Evolutionary conservation across 2,888 invertebrate species (phyloP), one percentile per base, ranked within the genome.

Genomic region (Neoitamus cyanurus): DNA sequence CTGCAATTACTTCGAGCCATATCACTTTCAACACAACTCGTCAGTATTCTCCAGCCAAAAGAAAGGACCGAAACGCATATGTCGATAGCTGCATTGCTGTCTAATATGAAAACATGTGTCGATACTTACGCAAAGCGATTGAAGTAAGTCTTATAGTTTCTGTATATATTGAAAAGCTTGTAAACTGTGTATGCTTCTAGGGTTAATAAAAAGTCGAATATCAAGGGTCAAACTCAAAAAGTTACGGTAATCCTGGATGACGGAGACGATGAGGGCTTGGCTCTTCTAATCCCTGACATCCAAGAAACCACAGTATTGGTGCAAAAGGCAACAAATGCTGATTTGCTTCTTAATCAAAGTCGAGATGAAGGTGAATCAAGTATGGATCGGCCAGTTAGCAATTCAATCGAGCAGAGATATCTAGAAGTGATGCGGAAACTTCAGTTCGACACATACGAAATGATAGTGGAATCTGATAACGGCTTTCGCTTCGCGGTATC

Each of bases 381-480:
- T 5, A 89, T 93, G 6, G 93, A 94, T 84, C 90, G 92, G 82
- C 92, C 93, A 0, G 88, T 93, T 0, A 92, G 91, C 36, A 91
- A 92, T 87, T 94, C 95, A 0, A 90, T 94, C 37, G 96, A 96
- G 87, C 94, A 96, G 88, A 93, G 95, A 83, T 98, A 98, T 92
- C 93, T 97, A 87, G 95, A 95, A 88, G 94, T 97, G 86, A 97
- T 98, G 97, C 96, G 96, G 88, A 94, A 94, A 89, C 92, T 97
- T 88, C 98, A 98, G 92, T 98, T 98, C 85, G 98, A 97, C 90
- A 97, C 97, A 15, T 97, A 94, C 90, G 97, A 98, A 92, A 97
- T 98, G 96, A 96, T 98, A 87, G 94, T 94, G 78, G 98, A 98
- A 90, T 92, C 93, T 11, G 95, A 95, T 87, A 94, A 94, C 87